phyloP scores from a whole-genome alignment of 2,797 vertebrate species.

The Acipenser ruthenus region DNA sequence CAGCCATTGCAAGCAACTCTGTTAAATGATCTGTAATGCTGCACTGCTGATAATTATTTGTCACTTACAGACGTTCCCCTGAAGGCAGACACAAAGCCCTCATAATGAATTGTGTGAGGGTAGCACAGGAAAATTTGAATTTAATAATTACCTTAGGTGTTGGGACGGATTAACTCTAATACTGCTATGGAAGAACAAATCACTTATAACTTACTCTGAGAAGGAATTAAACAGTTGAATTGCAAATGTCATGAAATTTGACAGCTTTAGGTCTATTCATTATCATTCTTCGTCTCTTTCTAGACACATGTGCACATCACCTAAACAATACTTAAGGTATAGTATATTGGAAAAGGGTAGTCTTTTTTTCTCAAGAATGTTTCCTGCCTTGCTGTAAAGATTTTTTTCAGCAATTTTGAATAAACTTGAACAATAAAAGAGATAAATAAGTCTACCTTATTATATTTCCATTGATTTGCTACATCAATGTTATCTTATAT shows the following conservation, averaged over 20 bases:
- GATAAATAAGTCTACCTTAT: no score
- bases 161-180: constrained; percentile 8
- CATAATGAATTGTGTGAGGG: constrained; percentile 11
- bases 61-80: constrained; percentile 6
- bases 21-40: constrained; percentile 7
- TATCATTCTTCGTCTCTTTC: not conserved
- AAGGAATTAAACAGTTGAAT: not conserved
- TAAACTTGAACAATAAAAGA: no score
- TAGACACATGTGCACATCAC: not conserved
- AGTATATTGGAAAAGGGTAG: not conserved
- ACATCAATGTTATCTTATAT: no score
- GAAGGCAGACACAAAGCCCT: constrained; percentile 11
- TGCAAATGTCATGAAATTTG: constrained; percentile 4
- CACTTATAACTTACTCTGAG: not conserved
- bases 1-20: not conserved
- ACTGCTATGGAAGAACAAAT: constrained; percentile 4
- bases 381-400: no score
- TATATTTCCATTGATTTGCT: no score
- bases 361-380: no score
- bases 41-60: constrained; percentile 9
- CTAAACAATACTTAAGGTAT: not conserved
- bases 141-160: constrained; percentile 10
- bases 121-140: constrained; percentile 12
- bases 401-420: no score
- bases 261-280: not conserved